Base-by-base conservation (phyloP, 2,888 invertebrate genomes). In the Nephrotoma guestfalica region DNA sequence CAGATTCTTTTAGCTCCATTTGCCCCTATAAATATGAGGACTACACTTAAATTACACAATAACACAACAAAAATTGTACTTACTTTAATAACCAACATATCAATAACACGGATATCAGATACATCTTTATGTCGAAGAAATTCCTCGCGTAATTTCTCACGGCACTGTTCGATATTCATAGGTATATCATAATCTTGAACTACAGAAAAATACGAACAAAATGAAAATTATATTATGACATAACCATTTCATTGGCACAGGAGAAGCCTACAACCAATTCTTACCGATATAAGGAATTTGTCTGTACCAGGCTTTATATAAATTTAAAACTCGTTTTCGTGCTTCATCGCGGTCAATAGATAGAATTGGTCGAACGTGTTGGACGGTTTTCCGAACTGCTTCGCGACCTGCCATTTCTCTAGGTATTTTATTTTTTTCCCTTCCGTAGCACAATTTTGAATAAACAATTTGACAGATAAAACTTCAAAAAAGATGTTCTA, bases 251-350 rank as follows among this genome's bases (percentile, higher is more conserved):
- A 87, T 41, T 18, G n/a, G 18, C n/a, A 45, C 41, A 13, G 51
- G n/a, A 45, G 18, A 86, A 86, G 30, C 41, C 84, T 87, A 11
- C 42, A 7, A 84, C n/a, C 40, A 41, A 15, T 13, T 41, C 71
- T 86, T 93, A 97, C 98, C 94, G 89, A 98, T 93, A 90, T 95
- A 95, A 6, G 98, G 98, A 87, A 98, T 93, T 92, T 98, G 97
- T 88, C 98, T 95, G 92, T 96, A 97, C 98, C 98, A 99, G 87
- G 97, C 96, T 92, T 96, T 97, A 91, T 98, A 99, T 87, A 99
- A 93, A 91, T 94, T 96, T 7, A 98, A 90, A 0, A 97, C 98
- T 91, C 98, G 94, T 90, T 93, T 93, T 89, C 94, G 94, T 0
- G 98, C 97, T 91, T 98, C 98, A 4, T 92, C 93, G 83, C 92